Percentiles rank a stretch among this genome's conserved stretches.
These are phyloP conservation scores for Periophthalmodon schlosseri DNA, from an alignment of 2,113 vertebrate genomes.

Conservation along the genomic window DNA sequence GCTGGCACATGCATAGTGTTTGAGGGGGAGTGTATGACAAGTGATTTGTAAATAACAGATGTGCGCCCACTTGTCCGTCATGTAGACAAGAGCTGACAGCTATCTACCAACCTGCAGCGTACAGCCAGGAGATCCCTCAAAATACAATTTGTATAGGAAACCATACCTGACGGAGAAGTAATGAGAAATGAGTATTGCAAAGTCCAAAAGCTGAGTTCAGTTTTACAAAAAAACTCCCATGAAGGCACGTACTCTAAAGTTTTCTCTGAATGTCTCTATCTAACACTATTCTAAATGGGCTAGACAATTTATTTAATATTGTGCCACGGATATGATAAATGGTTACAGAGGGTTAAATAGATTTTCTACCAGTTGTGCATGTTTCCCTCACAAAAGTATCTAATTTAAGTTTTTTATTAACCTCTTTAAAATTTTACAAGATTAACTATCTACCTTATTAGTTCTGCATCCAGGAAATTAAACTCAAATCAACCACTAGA, in stretches of 20 bases:
- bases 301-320: too few relatives aligned
- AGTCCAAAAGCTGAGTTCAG: background rate
- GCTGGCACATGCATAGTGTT: background rate
- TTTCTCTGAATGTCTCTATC: too few relatives aligned
- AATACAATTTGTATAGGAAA: slow-evolving; percentile 5
- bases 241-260: too few relatives aligned
- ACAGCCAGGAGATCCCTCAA: background rate
- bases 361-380: background rate
- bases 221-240: background rate
- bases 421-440: background rate
- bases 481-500: background rate
- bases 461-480: background rate
- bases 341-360: background rate
- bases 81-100: slow-evolving; percentile 23
- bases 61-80: slow-evolving; percentile 16
- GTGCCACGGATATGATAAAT: too few relatives aligned
- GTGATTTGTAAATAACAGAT: slow-evolving; percentile 34
- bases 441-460: background rate
- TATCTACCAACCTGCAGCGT: slow-evolving; percentile 20
- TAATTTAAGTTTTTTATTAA: background rate
- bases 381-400: background rate
- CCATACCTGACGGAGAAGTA: slow-evolving; percentile 10
- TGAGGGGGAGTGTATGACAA: background rate
- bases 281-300: too few relatives aligned
- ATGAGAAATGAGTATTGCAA: background rate